These are phyloP conservation scores for Brachymystax lenok DNA, from an alignment of 2,797 vertebrate species.

Conservation along the genomic window DNA sequence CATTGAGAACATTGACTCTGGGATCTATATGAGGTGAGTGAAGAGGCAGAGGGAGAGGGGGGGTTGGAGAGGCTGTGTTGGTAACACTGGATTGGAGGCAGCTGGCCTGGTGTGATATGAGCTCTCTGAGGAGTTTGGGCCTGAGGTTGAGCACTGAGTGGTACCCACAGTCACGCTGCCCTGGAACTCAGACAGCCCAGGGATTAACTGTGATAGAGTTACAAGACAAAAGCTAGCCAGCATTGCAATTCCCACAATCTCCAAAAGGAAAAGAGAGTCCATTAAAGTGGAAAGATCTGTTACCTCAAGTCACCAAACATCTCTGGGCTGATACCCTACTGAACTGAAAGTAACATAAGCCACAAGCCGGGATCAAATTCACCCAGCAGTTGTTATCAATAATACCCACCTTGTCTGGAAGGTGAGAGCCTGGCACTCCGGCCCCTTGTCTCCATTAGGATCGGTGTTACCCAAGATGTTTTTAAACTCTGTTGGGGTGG, in stretches of 20 bases:
- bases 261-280: slow-evolving; percentile 1
- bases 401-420: slow-evolving; percentile 39
- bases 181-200: slow-evolving; percentile 33
- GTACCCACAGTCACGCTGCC: slow-evolving; percentile 12
- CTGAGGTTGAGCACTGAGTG: neutral
- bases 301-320: slow-evolving; percentile 45
- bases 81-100: slow-evolving; percentile 44
- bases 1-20: slow-evolving; percentile 30
- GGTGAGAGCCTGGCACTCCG: slow-evolving; percentile 40
- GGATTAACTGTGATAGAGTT: slow-evolving; percentile 47
- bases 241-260: slow-evolving; percentile 15
- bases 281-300: slow-evolving; percentile 14
- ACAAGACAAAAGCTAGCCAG: slow-evolving; percentile 18
- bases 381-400: slow-evolving; percentile 34
- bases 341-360: slow-evolving; percentile 43
- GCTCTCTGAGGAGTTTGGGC: slow-evolving; percentile 39
- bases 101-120: slow-evolving; percentile 61
- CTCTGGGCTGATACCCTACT: slow-evolving; percentile 2
- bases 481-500: neutral
- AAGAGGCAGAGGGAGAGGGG: slow-evolving; percentile 12
- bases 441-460: slow-evolving; percentile 39
- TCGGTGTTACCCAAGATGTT: neutral
- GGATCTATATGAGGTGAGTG: neutral
- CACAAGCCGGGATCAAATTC: slow-evolving; percentile 30
- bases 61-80: neutral